Conservation (phyloP, 2,888 invertebrate species). For the Coleophora flavipennella region DNA sequence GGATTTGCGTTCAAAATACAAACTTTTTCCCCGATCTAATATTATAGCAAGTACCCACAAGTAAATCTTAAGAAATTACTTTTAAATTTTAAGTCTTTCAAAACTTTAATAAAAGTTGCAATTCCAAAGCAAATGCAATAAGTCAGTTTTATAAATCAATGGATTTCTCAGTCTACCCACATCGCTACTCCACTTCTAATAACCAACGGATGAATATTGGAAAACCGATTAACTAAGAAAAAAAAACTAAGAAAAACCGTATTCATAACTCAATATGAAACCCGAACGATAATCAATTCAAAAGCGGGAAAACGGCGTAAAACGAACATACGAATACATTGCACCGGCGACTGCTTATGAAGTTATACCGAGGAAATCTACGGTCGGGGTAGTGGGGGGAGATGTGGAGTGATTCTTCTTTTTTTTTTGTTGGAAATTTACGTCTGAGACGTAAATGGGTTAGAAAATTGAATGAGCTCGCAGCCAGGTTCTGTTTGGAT, state of each 20-base stretch:
- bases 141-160: not conserved
- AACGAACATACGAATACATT: slow-evolving; percentile 50
- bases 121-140: too few relatives aligned
- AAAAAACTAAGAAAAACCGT: slow-evolving; percentile 41
- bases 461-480: slow-evolving; percentile 70
- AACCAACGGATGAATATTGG: slow-evolving; percentile 34
- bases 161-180: slow-evolving; percentile 1
- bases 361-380: slow-evolving; percentile 66
- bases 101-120: too few relatives aligned
- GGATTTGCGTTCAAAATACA: too few relatives aligned
- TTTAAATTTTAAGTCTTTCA: too few relatives aligned
- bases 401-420: slow-evolving; percentile 24
- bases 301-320: slow-evolving; percentile 59
- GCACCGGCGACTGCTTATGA: slow-evolving; percentile 53
- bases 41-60: too few relatives aligned
- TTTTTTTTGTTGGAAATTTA: slow-evolving; percentile 43
- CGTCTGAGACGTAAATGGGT: slow-evolving; percentile 71
- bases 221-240: slow-evolving; percentile 31
- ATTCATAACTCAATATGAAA: slow-evolving; percentile 61
- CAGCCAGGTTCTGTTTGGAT: slow-evolving; percentile 39
- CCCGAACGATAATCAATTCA: slow-evolving; percentile 64
- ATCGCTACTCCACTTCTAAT: slow-evolving; percentile 14
- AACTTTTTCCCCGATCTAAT: too few relatives aligned
- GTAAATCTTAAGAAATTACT: too few relatives aligned
- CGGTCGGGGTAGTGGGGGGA: slow-evolving; percentile 35